Evolutionary conservation across 1,140 invertebrate species (phyloP), one percentile per base, ranked within the genome.

Genomic region (Zaprionus camerounensis): DNA sequence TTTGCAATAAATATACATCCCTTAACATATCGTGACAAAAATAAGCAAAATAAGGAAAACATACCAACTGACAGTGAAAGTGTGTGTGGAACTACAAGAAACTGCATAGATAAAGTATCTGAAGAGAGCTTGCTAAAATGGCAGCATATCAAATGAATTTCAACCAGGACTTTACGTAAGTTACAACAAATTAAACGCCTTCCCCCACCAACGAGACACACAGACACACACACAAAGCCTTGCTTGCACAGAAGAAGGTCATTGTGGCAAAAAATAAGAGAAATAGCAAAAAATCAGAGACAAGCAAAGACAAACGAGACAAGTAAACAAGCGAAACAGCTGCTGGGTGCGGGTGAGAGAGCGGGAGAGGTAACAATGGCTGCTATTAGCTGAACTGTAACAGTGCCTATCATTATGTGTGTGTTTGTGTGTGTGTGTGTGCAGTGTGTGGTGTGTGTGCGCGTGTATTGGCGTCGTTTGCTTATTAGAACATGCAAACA

Each of bases 161-260:
- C 68, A 92, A 92, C 75, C 91, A 92, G 80, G 91, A 92, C 69
- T 92, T 92, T 92, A 92, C 91, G 91, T 92, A 92, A 92, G 91
- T 90, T 65, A 36, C 44, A 76, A 81, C 64, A 76, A 71, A 73
- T 68, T 73, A 34, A 49, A 11, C 46, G 26, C 9, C 63, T 41
- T 58, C 11, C 38, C 70, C 15, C 26, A 17, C 13, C 51, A 17
- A 28, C 36, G 0, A 66, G 31, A 59, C 34, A 31, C 36, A 69
- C 63, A 26, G 0, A 66, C 24, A 59, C 34, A 31, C 34, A 34
- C 5, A 5, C 20, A 61, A 82, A 85, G 70, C 72, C 81, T 85
- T 82, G 70, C 70, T 67, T 74, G 46, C 28, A 56, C n/a, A 56
- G 53, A 76, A 76, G 75, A 88, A 90, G 85, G 85, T 90, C 81